Percentiles rank a stretch among this genome's conserved stretches.
Evolutionary conservation across 2,888 invertebrate genomes (phyloP).

Genomic region (Baccha elongata): DNA sequence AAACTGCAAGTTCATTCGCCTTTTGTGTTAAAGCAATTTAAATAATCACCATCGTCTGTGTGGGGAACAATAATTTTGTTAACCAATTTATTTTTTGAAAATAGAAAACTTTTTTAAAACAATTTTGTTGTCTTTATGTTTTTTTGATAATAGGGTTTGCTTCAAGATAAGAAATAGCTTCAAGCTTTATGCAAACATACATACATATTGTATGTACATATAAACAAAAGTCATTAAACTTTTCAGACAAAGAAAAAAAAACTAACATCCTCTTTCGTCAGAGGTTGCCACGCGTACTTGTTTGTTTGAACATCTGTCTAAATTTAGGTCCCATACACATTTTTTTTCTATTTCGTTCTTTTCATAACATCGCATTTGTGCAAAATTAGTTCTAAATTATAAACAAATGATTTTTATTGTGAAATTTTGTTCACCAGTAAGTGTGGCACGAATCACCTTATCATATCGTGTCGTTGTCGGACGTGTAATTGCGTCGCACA

Average conservation of each 20-base stretch:
- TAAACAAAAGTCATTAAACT: constrained; percentile 26
- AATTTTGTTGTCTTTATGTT: background rate
- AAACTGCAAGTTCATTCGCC: constrained; percentile 47
- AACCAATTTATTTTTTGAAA: constrained; percentile 12
- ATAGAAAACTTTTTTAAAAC: background rate
- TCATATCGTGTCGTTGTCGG: constrained; percentile 26
- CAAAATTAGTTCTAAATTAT: constrained; percentile 17
- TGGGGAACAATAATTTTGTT: background rate
- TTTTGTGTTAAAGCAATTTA: background rate
- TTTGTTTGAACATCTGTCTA: background rate
- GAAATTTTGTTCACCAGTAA: constrained; percentile 29
- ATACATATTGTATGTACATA: too few relatives aligned
- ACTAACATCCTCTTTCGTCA: constrained; percentile 12
- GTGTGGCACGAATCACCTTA: constrained; percentile 48
- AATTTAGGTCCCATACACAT: constrained; percentile 21
- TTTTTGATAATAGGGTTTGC: background rate
- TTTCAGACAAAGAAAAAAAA: constrained; percentile 1
- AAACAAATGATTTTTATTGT: constrained; percentile 33
- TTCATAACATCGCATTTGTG: too few relatives aligned
- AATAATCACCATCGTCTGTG: background rate
- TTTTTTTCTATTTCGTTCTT: background rate
- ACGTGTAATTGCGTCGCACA: constrained; percentile 60
- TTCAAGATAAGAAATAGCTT: background rate
- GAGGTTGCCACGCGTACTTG: constrained; percentile 1
- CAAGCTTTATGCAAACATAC: too few relatives aligned